Evolutionary conservation across 1,140 invertebrate species (phyloP), one percentile per base, ranked within the genome.

Genomic region (Trichonephila clavata): DNA sequence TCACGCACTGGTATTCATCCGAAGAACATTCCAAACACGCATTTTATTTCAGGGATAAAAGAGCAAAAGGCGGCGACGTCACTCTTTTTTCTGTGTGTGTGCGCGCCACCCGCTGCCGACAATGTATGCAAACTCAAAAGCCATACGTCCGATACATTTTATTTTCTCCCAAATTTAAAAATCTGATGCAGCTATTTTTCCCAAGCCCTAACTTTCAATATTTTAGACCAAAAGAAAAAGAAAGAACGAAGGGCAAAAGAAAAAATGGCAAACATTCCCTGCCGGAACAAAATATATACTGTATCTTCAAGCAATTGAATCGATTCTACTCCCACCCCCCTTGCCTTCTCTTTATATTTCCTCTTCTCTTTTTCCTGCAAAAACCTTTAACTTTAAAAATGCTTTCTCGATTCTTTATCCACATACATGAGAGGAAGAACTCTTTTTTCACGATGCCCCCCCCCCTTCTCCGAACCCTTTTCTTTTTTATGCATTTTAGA

Each of bases 401-500:
- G 81, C 81, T 50, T 57, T 50, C 50, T 50, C 81, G 81, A 83
- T 83, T 83, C 81, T 32, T 77, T 77, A 77, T 77, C 68, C 68
- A 32, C 39, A 84, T 50, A 24, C n/a, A 84, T 1, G 50, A 39
- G 60, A 87, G 32, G 20, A 63, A 27, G 63, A 86, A n/a, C 21
- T 24, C 21, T 21, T 24, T 50, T 50, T 50, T 10, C 5, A 6
- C 6, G 8, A 8, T 6, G 6, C 1, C 7, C 6, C 21, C 43
- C 86, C 63, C 65, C 27, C 71, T 50, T 32, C 59, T 6, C n/a
- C 21, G n/a, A 77, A 18, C 20, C 21, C 8, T 90, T 60, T 80
- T 27, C 24, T 80, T 71, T 68, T 92, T 92, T 68, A 68, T 71
- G 60, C 81, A 92, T 86, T 92, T 86, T 60, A 92, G 81, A 68